These are phyloP conservation scores for Papilio protenor DNA, from an alignment of 2,888 invertebrate genomes.

Conservation along the genomic window DNA sequence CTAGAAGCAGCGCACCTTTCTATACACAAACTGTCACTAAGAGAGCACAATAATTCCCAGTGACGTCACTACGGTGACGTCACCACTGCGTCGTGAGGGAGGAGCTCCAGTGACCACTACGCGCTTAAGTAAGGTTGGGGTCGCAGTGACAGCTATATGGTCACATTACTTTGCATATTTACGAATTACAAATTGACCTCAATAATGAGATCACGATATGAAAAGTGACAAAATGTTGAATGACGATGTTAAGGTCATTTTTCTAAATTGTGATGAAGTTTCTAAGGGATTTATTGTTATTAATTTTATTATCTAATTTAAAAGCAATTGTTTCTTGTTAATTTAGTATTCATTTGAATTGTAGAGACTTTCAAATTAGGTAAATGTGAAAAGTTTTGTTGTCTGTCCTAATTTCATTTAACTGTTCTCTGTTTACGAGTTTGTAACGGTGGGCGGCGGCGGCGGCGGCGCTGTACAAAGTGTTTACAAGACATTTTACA, in stretches of 20 bases:
- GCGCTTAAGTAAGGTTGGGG: constrained; percentile 4
- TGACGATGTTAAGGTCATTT: too few relatives aligned
- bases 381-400: constrained; percentile 20
- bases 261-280: too few relatives aligned
- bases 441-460: not conserved
- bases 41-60: constrained; percentile 9
- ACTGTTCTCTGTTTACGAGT: constrained; percentile 10
- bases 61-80: not conserved
- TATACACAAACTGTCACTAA: constrained; percentile 26
- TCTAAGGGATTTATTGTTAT: not conserved
- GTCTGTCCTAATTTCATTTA: constrained; percentile 1
- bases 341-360: not conserved
- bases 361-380: constrained; percentile 5
- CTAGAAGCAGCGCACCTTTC: not conserved
- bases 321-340: not conserved
- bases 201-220: too few relatives aligned
- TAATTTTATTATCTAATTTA: not conserved
- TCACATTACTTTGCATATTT: not conserved
- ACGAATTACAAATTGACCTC: too few relatives aligned
- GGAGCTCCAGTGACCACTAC: not conserved
- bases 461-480: not conserved
- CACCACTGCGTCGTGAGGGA: not conserved
- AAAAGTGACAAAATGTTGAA: too few relatives aligned
- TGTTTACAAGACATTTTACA: constrained; percentile 9
- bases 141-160: not conserved